A percentile compares a stretch with the other conserved stretches of the same genome.
phyloP scores from a whole-genome alignment of 2,888 invertebrate species.

The Lapara coniferarum region DNA sequence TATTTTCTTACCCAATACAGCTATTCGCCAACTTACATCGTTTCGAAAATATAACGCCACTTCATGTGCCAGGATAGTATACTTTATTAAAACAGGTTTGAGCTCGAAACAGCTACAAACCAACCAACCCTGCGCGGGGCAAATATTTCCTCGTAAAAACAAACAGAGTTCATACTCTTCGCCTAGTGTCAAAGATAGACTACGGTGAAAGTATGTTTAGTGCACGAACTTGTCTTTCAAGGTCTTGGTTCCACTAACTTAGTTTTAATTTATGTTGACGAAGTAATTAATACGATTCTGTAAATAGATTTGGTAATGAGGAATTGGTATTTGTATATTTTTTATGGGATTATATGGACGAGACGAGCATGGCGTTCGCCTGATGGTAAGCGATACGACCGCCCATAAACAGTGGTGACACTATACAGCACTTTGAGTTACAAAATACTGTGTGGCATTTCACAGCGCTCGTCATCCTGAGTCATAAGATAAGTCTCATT shows the following conservation, averaged over 20 bases:
- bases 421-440: too few species aligned
- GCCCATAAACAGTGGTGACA: too few species aligned
- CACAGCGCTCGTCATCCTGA: too few species aligned
- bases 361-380: too few species aligned
- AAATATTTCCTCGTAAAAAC: slow-evolving; percentile 54
- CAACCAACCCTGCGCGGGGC: slow-evolving; percentile 39
- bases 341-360: too few species aligned
- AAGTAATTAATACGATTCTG: too few species aligned
- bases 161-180: slow-evolving; percentile 51
- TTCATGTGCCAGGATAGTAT: slow-evolving; percentile 16
- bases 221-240: not conserved
- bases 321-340: too few species aligned
- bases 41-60: slow-evolving; percentile 20
- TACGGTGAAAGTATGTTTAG: slow-evolving; percentile 6
- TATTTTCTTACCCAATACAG: not conserved
- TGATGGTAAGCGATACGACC: too few species aligned
- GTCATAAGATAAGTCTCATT: too few species aligned
- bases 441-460: too few species aligned
- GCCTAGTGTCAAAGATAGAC: slow-evolving; percentile 48
- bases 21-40: not conserved
- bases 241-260: not conserved
- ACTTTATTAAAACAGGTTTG: slow-evolving; percentile 30
- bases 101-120: slow-evolving; percentile 35
- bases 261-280: not conserved
- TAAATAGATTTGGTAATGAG: too few species aligned